Conservation (phyloP, 2,113 vertebrate genomes). For the Forbesichthys papilliferus region DNA sequence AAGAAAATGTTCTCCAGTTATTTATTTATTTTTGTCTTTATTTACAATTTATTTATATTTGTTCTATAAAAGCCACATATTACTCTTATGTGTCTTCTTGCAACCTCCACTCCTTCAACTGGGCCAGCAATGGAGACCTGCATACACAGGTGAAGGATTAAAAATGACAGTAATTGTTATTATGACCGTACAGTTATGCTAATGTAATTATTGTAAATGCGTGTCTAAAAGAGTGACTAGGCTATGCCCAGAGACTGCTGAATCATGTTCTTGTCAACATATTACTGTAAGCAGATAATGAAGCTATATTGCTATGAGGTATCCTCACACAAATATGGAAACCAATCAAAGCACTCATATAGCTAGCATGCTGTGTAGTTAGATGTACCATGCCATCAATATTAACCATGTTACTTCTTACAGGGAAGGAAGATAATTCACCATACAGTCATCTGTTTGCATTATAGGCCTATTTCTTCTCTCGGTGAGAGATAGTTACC, state of each 20-base stretch:
- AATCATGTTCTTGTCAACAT: neutral
- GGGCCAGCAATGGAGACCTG: conserved; percentile 82
- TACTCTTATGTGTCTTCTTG: conserved; percentile 77
- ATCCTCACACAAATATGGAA: no score
- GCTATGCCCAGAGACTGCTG: neutral
- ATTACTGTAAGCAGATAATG: no score
- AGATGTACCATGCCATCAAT: neutral
- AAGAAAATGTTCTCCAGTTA: neutral
- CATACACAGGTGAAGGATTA: neutral
- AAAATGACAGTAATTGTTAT: neutral
- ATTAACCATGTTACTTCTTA: neutral
- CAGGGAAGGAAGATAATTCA: neutral
- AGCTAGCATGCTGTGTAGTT: no score
- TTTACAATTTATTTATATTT: conserved; percentile 9
- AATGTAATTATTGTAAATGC: neutral
- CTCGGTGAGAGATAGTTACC: conserved; percentile 41
- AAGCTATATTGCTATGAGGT: no score
- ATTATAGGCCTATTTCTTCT: neutral
- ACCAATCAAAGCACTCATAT: no score
- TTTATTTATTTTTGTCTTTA: conserved; percentile 38
- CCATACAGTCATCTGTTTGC: neutral
- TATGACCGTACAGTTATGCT: neutral
- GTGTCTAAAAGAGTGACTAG: neutral
- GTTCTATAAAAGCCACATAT: neutral
- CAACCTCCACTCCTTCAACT: conserved; percentile 76